Percentiles rank a stretch among this genome's conserved stretches.
phyloP scores from a whole-genome alignment of 2,888 invertebrate species.

The Coleophora flavipennella region DNA sequence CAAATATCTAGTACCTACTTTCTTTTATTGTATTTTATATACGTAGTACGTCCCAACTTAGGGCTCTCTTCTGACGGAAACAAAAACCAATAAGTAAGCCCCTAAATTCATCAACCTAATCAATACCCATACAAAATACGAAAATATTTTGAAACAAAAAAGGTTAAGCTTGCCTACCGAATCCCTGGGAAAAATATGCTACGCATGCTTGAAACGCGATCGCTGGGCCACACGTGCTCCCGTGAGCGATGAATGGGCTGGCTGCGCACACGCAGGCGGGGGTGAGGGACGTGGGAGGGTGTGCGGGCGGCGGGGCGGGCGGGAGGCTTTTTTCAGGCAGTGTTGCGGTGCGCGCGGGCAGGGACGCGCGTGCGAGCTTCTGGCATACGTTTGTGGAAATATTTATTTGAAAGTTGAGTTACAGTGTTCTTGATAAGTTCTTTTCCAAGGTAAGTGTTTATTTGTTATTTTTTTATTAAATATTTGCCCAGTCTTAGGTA shows the following conservation, averaged over 20 bases:
- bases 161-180: neutral
- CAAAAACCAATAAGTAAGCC: too few relatives aligned
- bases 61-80: too few relatives aligned
- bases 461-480: neutral
- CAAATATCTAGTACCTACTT: too few relatives aligned
- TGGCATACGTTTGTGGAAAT: constrained; percentile 3
- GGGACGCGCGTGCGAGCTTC: constrained; percentile 36
- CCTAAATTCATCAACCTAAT: too few relatives aligned
- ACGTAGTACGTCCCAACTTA: too few relatives aligned
- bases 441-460: constrained; percentile 5
- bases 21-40: too few relatives aligned
- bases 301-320: constrained; percentile 25
- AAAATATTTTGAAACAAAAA: constrained; percentile 1
- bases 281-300: constrained; percentile 28
- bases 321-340: constrained; percentile 71
- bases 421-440: constrained; percentile 5
- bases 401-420: neutral
- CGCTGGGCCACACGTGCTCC: constrained; percentile 58
- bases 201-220: constrained; percentile 54
- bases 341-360: constrained; percentile 41
- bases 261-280: constrained; percentile 13
- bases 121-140: too few relatives aligned
- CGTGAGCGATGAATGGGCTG: constrained; percentile 36
- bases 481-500: too few relatives aligned
- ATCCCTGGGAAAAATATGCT: constrained; percentile 54